Evolutionary conservation across 1,140 invertebrate species (phyloP), one percentile per base, ranked within the genome.

Genomic region (Eumeta japonica): DNA sequence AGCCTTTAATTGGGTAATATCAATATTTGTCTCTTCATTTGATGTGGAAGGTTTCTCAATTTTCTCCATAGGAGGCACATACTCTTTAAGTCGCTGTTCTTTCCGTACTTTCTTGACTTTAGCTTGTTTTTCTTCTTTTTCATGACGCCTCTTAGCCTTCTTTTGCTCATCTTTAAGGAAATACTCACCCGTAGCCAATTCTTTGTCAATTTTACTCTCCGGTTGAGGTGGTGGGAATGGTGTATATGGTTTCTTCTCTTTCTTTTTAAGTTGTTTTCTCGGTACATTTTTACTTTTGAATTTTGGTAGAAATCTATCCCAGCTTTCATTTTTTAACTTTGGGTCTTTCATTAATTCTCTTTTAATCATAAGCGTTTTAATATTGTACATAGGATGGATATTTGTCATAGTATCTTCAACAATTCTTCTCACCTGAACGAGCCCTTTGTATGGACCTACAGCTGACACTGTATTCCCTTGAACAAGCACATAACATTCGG

Each of bases 361-460:
- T 70, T 98, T 98, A 30, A 99, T 97, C 95, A 99, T 98, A 9
- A 99, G 70, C 11, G 90, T 87, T 76, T 99, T 99, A 0, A 99
- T 96, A 58, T 97, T 97, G 62, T 98, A 98, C 61, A 99, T 95
- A n/a, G 97, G 97, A 80, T 99, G 97, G 41, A 99, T 86, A 66
- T 99, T 99, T 58, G 94, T 94, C 94, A 99, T 98, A 2, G 93
- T 97, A 53, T 99, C 96, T 61, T 92, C 86, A 3, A 94, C 92
- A 54, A 99, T 92, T 58, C 89, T 84, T 44, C 94, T 75, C 0
- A 95, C 92, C 68, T 98, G 91, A 52, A 90, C 86, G 3, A 99
- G 70, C 10, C 97, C 97, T 77, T 89, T 92, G 58, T 97, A 92
- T 14, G 96, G 94, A 0, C 97, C 97, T 10, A 99, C 76, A 2